These are phyloP conservation scores for Nesometra sesokonis DNA, from an alignment of 35 echinoderm and acorn worm species.

Conservation along the genomic window DNA sequence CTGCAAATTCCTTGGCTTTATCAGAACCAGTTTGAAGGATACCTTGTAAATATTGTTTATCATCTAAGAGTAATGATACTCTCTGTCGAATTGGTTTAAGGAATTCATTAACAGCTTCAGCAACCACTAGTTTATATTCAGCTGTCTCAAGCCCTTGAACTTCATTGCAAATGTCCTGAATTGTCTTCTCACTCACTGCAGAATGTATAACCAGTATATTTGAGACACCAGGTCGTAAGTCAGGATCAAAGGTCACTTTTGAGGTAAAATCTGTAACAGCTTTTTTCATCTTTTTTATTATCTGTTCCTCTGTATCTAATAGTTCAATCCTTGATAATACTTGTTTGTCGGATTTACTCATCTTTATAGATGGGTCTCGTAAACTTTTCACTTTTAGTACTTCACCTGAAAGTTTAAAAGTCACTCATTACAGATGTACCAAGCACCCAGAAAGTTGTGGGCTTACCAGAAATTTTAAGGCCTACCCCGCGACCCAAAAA, in stretches of 20 bases:
- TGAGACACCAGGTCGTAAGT: conserved; percentile 66
- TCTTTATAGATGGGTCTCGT: conserved; percentile 71
- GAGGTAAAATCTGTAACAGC: conserved; percentile 85
- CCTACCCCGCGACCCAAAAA: neutral
- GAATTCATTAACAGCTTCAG: conserved; percentile 59
- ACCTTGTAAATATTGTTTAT: conserved; percentile 47
- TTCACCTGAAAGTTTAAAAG: conserved; percentile 39
- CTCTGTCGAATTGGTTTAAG: conserved; percentile 67
- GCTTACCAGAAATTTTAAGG: no score
- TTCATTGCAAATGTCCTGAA: conserved; percentile 48
- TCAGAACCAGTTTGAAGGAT: conserved; percentile 48
- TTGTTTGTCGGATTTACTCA: conserved; percentile 92
- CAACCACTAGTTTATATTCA: conserved; percentile 74
- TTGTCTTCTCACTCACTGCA: conserved; percentile 30
- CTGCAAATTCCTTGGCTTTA: conserved; percentile 56
- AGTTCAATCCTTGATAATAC: conserved; percentile 65
- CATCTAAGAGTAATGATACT: conserved; percentile 28
- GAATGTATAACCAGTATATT: conserved; percentile 77
- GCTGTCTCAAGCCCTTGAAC: conserved; percentile 46
- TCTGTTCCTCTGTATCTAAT: conserved; percentile 56
- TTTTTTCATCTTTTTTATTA: conserved; percentile 71
- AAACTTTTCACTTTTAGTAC: conserved; percentile 81
- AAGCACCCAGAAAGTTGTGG: neutral
- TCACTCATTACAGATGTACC: no score
- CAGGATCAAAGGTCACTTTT: conserved; percentile 86